Evolutionary conservation across 1,140 invertebrate species (phyloP).

Genomic region (Cepaea nemoralis): DNA sequence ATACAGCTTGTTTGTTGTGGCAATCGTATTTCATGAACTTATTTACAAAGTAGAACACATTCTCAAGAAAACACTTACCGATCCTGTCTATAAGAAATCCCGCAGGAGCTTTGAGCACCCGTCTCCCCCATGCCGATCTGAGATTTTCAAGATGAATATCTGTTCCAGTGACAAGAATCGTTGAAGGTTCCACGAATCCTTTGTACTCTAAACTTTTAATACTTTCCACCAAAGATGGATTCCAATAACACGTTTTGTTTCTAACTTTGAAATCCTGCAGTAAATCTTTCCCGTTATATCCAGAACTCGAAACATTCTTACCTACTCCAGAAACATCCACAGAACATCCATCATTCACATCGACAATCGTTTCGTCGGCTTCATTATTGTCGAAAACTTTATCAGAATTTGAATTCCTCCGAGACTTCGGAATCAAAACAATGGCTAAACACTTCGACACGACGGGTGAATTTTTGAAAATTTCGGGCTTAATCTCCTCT

Average conservation of each 20-base stretch:
- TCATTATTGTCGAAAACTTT: neutral
- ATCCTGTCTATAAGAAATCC: slow-evolving; percentile 89
- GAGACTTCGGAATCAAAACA: slow-evolving; percentile 46
- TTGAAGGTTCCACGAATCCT: slow-evolving; percentile 89
- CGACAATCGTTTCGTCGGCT: neutral
- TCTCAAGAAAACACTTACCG: slow-evolving; percentile 80
- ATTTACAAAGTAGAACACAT: too few relatives aligned
- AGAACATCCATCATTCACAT: neutral
- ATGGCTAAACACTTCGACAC: slow-evolving; percentile 60
- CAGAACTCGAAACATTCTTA: neutral
- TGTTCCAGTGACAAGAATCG: slow-evolving; percentile 86
- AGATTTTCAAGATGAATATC: slow-evolving; percentile 83
- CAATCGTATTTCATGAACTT: too few relatives aligned
- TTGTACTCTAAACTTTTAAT: slow-evolving; percentile 87
- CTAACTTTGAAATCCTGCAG: slow-evolving; percentile 59
- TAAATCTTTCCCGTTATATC: slow-evolving; percentile 56
- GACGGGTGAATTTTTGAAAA: slow-evolving; percentile 47
- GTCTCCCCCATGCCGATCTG: slow-evolving; percentile 88
- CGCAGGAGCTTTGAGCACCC: slow-evolving; percentile 90
- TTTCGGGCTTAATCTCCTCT: slow-evolving; percentile 10
- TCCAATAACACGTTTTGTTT: slow-evolving; percentile 72
- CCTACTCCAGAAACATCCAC: slow-evolving; percentile 11
- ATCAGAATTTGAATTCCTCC: neutral
- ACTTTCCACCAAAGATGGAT: slow-evolving; percentile 86
- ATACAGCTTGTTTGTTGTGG: too few relatives aligned